Percentiles rank a stretch among this genome's conserved stretches.
phyloP scores from a whole-genome alignment of 2,888 invertebrate genomes.

The Malthinus seriepunctatus region DNA sequence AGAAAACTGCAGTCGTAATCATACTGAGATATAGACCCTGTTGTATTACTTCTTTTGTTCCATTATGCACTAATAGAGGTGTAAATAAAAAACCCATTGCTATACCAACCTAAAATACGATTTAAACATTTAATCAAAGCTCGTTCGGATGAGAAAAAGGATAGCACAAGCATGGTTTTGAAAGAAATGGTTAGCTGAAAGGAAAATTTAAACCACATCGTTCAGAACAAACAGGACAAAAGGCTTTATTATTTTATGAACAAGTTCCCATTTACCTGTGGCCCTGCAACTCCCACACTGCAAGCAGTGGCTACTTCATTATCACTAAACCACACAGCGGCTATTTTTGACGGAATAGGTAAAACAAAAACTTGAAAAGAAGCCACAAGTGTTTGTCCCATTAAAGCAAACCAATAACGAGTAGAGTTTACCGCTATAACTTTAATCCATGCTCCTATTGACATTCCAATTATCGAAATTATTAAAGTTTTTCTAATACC shows the following conservation, averaged over 20 bases:
- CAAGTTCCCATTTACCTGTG: constrained; percentile 72
- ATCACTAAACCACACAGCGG: constrained; percentile 95
- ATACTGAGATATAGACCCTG: not conserved
- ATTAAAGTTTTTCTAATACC: constrained; percentile 82
- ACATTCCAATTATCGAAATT: constrained; percentile 84
- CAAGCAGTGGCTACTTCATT: too few relatives aligned
- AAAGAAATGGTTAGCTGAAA: too few relatives aligned
- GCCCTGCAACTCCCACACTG: constrained; percentile 86
- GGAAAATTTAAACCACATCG: too few relatives aligned
- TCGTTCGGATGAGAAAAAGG: too few relatives aligned
- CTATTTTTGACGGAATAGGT: constrained; percentile 88
- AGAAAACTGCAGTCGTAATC: not conserved
- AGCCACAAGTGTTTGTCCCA: constrained; percentile 86
- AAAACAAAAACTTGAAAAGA: constrained; percentile 91
- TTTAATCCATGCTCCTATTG: constrained; percentile 89
- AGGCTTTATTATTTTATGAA: too few relatives aligned
- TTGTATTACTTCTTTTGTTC: not conserved
- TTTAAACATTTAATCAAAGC: too few relatives aligned
- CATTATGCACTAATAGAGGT: not conserved
- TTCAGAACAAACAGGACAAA: too few relatives aligned
- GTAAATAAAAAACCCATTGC: not conserved
- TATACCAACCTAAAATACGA: not conserved
- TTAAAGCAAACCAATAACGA: constrained; percentile 85
- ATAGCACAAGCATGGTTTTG: too few relatives aligned
- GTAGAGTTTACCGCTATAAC: constrained; percentile 84